Evolutionary conservation across 1,140 invertebrate genomes (phyloP).

Genomic region (Oedothorax gibbosus): DNA sequence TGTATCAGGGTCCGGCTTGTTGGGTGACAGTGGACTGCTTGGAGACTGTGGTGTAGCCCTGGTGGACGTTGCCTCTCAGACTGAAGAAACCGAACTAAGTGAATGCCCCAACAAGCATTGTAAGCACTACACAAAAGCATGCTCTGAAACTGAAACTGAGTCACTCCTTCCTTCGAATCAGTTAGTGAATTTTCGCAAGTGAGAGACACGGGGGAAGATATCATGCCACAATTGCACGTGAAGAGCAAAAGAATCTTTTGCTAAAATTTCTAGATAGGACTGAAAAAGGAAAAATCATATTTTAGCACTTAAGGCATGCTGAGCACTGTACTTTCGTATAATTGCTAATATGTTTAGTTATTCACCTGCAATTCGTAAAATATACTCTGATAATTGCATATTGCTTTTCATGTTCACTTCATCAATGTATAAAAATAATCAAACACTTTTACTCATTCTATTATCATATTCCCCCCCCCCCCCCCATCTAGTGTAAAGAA

Average conservation of each 20-base stretch:
- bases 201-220: not conserved
- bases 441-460: too few relatives aligned
- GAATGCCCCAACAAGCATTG: constrained; percentile 11
- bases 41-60: constrained; percentile 49
- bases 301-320: not conserved
- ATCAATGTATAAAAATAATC: too few relatives aligned
- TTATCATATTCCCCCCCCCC: too few relatives aligned
- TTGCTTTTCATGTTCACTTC: too few relatives aligned
- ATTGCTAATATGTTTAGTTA: too few relatives aligned
- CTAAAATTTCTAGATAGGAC: not conserved
- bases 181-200: constrained; percentile 23
- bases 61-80: constrained; percentile 56
- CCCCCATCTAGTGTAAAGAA: too few relatives aligned
- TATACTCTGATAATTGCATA: too few relatives aligned
- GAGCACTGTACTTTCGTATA: not conserved
- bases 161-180: constrained; percentile 14
- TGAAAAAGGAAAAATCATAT: not conserved
- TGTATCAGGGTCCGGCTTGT: not conserved
- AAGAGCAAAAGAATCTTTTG: not conserved
- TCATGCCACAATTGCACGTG: not conserved
- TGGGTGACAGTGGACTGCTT: constrained; percentile 53
- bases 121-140: constrained; percentile 7
- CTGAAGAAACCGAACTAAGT: constrained; percentile 26
- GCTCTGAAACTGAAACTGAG: not conserved
- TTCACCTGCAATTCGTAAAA: too few relatives aligned